Conservation (phyloP, 2,888 invertebrate genomes). For the Aleiodes leptofemur region DNA sequence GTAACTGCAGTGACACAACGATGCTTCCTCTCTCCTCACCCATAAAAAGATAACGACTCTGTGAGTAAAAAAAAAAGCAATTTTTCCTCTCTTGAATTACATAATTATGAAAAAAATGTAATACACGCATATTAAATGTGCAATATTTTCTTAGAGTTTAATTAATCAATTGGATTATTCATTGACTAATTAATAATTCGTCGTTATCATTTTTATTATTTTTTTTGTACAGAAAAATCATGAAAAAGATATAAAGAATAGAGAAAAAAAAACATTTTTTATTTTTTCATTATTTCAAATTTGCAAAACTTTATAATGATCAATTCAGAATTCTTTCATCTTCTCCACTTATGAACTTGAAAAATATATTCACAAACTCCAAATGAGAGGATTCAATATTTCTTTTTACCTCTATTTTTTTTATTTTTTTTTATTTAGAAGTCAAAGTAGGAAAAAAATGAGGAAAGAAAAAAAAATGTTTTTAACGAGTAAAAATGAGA, state of each 20-base stretch:
- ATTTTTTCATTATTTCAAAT: background rate
- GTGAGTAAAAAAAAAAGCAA: constrained; percentile 10
- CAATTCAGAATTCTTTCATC: background rate
- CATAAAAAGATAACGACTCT: background rate
- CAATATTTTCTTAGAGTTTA: constrained; percentile 4
- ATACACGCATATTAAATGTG: constrained; percentile 29
- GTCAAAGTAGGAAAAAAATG: no score
- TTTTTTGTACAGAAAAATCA: constrained; percentile 4
- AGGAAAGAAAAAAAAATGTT: constrained; percentile 7
- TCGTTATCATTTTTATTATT: constrained; percentile 12
- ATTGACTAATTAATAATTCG: constrained; percentile 18
- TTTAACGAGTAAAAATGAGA: constrained; percentile 20
- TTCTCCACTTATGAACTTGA: no score
- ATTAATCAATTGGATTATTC: constrained; percentile 14
- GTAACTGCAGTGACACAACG: background rate
- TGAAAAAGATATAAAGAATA: background rate
- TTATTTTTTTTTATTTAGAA: constrained; percentile 8
- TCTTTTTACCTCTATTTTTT: background rate
- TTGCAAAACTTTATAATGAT: background rate
- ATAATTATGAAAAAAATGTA: constrained; percentile 4
- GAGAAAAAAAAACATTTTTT: background rate
- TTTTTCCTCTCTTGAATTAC: background rate
- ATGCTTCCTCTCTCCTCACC: no score
- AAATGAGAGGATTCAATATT: background rate
- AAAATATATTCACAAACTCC: no score